Conservation (phyloP, 2,113 vertebrate genomes). For the Abramis brama region DNA sequence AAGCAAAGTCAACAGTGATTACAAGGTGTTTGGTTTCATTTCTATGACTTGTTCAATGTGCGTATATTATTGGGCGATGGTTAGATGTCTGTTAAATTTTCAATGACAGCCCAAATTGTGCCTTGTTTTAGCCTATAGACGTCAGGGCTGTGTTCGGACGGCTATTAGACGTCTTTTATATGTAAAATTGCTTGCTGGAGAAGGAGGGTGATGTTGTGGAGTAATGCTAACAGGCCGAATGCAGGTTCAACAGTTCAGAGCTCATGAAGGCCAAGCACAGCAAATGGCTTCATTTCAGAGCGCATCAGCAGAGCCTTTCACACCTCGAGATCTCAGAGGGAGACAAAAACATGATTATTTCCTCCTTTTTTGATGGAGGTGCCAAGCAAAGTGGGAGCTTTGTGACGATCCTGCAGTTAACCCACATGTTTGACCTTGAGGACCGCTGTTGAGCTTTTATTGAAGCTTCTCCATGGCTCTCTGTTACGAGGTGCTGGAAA, state of each 20-base stretch:
- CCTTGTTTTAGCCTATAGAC: too few species aligned
- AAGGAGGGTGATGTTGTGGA: constrained; percentile 14
- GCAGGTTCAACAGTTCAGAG: constrained; percentile 16
- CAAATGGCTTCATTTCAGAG: constrained; percentile 29
- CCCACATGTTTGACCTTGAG: constrained; percentile 29
- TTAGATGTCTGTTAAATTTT: too few species aligned
- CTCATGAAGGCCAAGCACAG: neutral
- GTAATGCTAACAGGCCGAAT: neutral
- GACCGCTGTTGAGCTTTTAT: constrained; percentile 24
- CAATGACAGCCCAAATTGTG: too few species aligned
- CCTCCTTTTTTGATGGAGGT: neutral
- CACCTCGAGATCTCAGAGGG: constrained; percentile 27
- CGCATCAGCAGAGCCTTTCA: constrained; percentile 15
- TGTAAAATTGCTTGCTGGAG: neutral
- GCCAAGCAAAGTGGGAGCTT: constrained; percentile 30
- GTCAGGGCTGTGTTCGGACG: too few species aligned
- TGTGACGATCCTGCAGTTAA: constrained; percentile 23
- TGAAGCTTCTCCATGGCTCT: constrained; percentile 11
- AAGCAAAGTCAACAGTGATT: too few species aligned
- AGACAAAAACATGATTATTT: constrained; percentile 6
- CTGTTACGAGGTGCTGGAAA: constrained; percentile 25
- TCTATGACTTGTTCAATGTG: too few species aligned
- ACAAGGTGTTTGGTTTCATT: too few species aligned
- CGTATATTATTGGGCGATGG: accelerated
- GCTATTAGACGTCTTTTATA: too few species aligned